Conservation (phyloP, 2,888 invertebrate genomes). For the Microlaimidae sp. region DNA sequence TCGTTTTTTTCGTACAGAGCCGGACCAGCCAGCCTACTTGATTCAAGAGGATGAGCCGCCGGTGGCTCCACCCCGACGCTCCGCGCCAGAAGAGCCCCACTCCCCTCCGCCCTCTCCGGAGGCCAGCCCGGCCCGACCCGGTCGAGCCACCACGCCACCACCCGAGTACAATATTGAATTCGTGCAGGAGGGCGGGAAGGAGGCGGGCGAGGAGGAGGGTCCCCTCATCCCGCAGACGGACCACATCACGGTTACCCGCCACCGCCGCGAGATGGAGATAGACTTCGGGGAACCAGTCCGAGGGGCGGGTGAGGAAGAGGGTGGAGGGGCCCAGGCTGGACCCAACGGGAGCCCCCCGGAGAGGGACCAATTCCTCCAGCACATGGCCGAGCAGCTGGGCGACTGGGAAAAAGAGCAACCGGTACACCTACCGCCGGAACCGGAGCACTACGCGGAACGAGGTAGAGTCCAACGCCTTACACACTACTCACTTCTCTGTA, state of each 20-base stretch:
- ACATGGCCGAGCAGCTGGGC: constrained; percentile 6
- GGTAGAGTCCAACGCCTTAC: background rate
- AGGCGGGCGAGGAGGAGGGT: background rate
- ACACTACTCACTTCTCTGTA: too few relatives aligned
- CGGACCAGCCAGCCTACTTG: too few relatives aligned
- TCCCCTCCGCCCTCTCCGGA: too few relatives aligned
- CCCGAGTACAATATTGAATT: too few relatives aligned
- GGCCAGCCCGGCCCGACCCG: too few relatives aligned
- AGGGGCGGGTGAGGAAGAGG: background rate
- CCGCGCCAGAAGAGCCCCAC: too few relatives aligned
- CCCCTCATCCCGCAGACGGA: background rate
- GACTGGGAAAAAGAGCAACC: constrained; percentile 2
- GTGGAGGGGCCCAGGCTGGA: too few relatives aligned
- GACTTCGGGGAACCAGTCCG: background rate
- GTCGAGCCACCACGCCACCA: too few relatives aligned
- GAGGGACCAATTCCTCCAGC: background rate
- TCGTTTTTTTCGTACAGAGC: too few relatives aligned
- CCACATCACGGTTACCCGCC: background rate
- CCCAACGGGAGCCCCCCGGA: background rate
- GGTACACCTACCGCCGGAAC: background rate
- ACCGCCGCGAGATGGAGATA: background rate
- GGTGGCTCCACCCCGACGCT: too few relatives aligned
- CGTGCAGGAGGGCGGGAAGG: background rate
- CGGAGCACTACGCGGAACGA: background rate
- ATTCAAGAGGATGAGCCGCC: too few relatives aligned